These are phyloP conservation scores for Actinernus sp. DNA, from an alignment of 92 coral and sea anemone species.

Conservation along the genomic window DNA sequence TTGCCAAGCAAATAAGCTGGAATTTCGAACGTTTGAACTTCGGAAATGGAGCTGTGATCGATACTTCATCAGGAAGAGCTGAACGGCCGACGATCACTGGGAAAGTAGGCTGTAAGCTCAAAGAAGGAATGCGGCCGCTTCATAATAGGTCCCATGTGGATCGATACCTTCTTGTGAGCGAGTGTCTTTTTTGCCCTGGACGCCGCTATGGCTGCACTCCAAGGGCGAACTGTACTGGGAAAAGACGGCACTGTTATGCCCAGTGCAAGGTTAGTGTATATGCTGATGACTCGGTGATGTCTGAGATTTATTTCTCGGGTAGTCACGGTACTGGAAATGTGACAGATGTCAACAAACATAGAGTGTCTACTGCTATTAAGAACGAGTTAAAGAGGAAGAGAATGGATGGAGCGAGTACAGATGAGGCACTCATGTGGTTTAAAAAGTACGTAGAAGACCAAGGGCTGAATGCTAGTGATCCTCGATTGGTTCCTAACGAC, in stretches of 20 bases:
- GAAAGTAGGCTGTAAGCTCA: slow-evolving; percentile 79
- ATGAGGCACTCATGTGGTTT: slow-evolving; percentile 77
- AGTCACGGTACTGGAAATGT: slow-evolving; percentile 91
- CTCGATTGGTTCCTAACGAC: slow-evolving; percentile 74
- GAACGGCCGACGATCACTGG: slow-evolving; percentile 95
- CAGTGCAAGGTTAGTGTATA: slow-evolving; percentile 89
- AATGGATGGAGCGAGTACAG: slow-evolving; percentile 68
- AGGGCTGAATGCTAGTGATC: slow-evolving; percentile 68
- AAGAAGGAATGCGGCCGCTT: slow-evolving; percentile 87
- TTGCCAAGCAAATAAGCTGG: slow-evolving; percentile 96
- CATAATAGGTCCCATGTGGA: slow-evolving; percentile 74
- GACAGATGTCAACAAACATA: slow-evolving; percentile 79
- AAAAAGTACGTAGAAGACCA: slow-evolving; percentile 75
- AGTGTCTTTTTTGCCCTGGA: slow-evolving; percentile 94
- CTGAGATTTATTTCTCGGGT: slow-evolving; percentile 91
- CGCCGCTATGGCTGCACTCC: slow-evolving; percentile 96
- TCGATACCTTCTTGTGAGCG: slow-evolving; percentile 97
- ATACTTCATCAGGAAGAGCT: slow-evolving; percentile 79
- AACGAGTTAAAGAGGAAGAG: slow-evolving; percentile 75
- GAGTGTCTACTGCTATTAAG: slow-evolving; percentile 66
- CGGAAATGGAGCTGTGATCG: slow-evolving; percentile 91
- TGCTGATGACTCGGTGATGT: slow-evolving; percentile 77
- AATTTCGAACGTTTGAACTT: slow-evolving; percentile 95
- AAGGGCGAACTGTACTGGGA: slow-evolving; percentile 91
- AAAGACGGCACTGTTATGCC: slow-evolving; percentile 92